These are phyloP conservation scores for Cataglyphis altisquamis DNA, from an alignment of 2,888 invertebrate genomes.

Conservation along the genomic window DNA sequence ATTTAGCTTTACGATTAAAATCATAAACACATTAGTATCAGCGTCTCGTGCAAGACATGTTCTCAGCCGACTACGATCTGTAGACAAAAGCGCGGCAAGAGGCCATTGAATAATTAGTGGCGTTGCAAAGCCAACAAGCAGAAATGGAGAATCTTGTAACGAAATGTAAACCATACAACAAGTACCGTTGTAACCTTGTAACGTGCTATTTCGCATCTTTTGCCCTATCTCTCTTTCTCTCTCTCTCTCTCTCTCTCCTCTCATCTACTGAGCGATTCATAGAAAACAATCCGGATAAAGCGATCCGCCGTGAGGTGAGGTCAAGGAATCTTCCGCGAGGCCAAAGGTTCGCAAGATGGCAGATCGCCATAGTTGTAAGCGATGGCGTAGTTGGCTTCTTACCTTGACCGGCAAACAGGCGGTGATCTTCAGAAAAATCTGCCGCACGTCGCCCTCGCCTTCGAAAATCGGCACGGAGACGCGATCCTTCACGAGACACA, in stretches of 20 bases:
- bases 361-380: constrained; percentile 70
- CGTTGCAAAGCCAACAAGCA: constrained; percentile 45
- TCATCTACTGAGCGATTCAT: constrained; percentile 54
- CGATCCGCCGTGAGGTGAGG: background rate
- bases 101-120: constrained; percentile 51
- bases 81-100: constrained; percentile 73
- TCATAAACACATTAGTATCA: background rate
- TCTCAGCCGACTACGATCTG: background rate
- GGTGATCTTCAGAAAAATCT: constrained; percentile 90
- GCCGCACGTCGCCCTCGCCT: constrained; percentile 89
- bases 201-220: background rate
- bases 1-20: background rate
- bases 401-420: constrained; percentile 92
- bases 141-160: background rate
- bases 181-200: constrained; percentile 26
- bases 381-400: constrained; percentile 84
- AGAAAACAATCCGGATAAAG: constrained; percentile 26
- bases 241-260: background rate
- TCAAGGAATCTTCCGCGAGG: constrained; percentile 41
- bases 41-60: background rate
- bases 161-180: background rate
- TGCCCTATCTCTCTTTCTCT: background rate
- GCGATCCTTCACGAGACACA: constrained; percentile 87
- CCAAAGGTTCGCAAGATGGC: constrained; percentile 81
- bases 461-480: constrained; percentile 91